phyloP scores from a whole-genome alignment of 1,140 invertebrate genomes.

The Listronotus oregonensis region DNA sequence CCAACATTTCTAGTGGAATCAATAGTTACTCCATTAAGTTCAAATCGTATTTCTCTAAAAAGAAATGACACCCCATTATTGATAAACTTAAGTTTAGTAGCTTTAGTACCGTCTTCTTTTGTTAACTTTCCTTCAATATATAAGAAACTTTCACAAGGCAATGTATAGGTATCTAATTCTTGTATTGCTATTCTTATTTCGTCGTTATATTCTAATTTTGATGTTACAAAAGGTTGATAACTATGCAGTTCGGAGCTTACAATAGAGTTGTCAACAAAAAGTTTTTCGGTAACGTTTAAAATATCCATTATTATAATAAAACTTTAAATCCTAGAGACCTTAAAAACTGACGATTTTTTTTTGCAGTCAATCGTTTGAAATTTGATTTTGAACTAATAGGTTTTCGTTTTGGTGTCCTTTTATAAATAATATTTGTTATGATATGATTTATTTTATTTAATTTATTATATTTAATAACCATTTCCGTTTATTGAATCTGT shows the following conservation, averaged over 20 bases:
- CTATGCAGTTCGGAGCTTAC: constrained; percentile 28
- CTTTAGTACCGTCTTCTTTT: constrained; percentile 29
- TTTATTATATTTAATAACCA: constrained; percentile 23
- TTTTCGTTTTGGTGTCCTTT: constrained; percentile 1
- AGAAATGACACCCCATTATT: constrained; percentile 55
- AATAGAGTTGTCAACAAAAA: constrained; percentile 23
- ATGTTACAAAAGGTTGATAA: constrained; percentile 31
- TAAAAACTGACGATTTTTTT: constrained; percentile 26
- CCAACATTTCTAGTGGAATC: constrained; percentile 55
- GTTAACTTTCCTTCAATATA: constrained; percentile 46
- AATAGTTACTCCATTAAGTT: constrained; percentile 56
- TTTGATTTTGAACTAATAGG: constrained; percentile 10
- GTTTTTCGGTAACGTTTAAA: constrained; percentile 20
- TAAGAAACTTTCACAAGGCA: constrained; percentile 38
- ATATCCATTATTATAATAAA: constrained; percentile 28
- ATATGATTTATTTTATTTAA: not conserved
- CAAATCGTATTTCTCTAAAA: constrained; percentile 58
- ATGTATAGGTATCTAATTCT: constrained; percentile 40
- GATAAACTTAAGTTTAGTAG: constrained; percentile 42
- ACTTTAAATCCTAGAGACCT: constrained; percentile 24
- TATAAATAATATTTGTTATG: constrained; percentile 2
- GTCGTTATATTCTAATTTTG: constrained; percentile 36
- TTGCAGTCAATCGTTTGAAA: constrained; percentile 2
- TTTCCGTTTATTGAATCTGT: constrained; percentile 9
- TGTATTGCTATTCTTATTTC: constrained; percentile 43